phyloP scores from a whole-genome alignment of 2,888 invertebrate genomes.

The Tenthredo amoena region DNA sequence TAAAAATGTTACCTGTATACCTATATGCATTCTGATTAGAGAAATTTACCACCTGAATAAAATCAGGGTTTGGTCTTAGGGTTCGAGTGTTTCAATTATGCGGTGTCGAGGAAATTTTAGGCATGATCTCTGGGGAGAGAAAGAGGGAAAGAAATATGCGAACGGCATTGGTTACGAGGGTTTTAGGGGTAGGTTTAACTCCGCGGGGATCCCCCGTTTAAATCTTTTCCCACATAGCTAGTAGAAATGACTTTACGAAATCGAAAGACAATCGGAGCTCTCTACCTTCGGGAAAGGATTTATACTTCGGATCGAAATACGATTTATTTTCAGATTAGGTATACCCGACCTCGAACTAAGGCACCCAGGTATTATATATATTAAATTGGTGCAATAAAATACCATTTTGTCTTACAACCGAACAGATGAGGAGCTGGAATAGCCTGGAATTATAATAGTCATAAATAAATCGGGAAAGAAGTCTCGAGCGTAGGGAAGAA shows the following conservation, averaged over 20 bases:
- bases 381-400: neutral
- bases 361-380: neutral
- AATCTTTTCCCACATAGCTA: constrained; percentile 8
- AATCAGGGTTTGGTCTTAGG: neutral
- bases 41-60: neutral
- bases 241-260: constrained; percentile 18
- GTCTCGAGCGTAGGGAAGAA: neutral
- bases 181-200: constrained; percentile 15
- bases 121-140: neutral
- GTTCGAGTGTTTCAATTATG: constrained; percentile 14
- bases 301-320: neutral
- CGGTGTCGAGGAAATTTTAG: neutral
- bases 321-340: constrained; percentile 1
- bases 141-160: neutral
- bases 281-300: neutral
- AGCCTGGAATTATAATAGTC: neutral
- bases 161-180: constrained; percentile 20
- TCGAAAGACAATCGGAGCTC: constrained; percentile 23
- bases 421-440: neutral
- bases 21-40: neutral
- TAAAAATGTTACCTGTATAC: neutral
- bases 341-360: neutral
- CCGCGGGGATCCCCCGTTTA: constrained; percentile 25
- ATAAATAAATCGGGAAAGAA: neutral
- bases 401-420: neutral